Percentiles rank a stretch among this genome's conserved stretches.
phyloP scores from a whole-genome alignment of 1,140 invertebrate genomes.

The Eupristina koningsbergeri region DNA sequence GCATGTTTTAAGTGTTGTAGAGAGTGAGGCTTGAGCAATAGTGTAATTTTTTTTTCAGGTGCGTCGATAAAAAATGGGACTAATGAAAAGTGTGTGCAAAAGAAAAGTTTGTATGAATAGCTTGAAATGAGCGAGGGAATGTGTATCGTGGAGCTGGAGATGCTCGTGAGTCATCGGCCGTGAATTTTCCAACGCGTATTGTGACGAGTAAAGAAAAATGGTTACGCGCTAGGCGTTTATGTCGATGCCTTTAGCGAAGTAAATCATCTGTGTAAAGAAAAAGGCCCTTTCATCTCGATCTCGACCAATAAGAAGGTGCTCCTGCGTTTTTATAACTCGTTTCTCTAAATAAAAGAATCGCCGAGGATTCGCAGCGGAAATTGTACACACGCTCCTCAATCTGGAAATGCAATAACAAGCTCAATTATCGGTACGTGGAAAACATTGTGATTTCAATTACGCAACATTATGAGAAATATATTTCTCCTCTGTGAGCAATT shows the following conservation, averaged over 20 bases:
- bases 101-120: neutral
- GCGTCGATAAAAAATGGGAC: slow-evolving; percentile 1
- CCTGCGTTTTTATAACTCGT: slow-evolving; percentile 6
- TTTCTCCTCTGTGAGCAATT: neutral
- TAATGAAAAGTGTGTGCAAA: neutral
- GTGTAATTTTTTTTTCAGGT: neutral
- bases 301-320: neutral
- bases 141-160: slow-evolving; percentile 12
- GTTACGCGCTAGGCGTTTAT: slow-evolving; percentile 29
- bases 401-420: slow-evolving; percentile 20
- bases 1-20: no score
- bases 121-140: neutral
- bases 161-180: slow-evolving; percentile 38
- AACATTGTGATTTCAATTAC: slow-evolving; percentile 30
- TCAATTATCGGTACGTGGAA: slow-evolving; percentile 17
- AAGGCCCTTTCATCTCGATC: neutral
- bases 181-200: slow-evolving; percentile 41
- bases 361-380: neutral
- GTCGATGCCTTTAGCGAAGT: slow-evolving; percentile 36
- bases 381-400: neutral
- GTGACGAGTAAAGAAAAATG: slow-evolving; percentile 39
- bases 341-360: slow-evolving; percentile 15
- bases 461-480: neutral
- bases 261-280: slow-evolving; percentile 40
- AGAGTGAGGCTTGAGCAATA: neutral